These are phyloP conservation scores for Alloscopus bannaensis DNA, from an alignment of 2,888 invertebrate species.

Conservation along the genomic window DNA sequence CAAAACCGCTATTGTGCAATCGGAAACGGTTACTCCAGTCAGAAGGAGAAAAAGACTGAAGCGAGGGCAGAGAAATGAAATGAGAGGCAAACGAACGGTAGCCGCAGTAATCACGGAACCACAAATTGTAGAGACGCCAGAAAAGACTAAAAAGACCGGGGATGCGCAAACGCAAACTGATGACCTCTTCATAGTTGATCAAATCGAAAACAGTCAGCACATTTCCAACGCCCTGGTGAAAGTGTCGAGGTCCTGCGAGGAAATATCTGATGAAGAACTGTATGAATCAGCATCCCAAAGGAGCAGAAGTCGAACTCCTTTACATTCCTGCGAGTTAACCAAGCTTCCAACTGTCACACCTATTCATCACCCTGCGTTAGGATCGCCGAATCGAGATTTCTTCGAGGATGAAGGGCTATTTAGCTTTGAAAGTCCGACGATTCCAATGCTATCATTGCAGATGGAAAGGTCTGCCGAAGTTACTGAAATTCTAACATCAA, in stretches of 20 bases:
- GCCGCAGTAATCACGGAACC: neutral
- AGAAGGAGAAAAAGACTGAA: neutral
- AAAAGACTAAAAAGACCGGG: conserved; percentile 45
- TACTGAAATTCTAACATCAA: neutral
- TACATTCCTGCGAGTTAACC: conserved; percentile 14
- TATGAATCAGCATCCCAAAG: conserved; percentile 13
- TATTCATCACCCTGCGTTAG: conserved; percentile 55
- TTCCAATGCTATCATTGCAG: conserved; percentile 31
- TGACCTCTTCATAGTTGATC: conserved; percentile 6
- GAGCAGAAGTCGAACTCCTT: conserved; percentile 32
- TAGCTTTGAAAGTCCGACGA: conserved; percentile 58
- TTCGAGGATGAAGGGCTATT: conserved; percentile 56
- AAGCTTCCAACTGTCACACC: neutral
- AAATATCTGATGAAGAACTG: conserved; percentile 49
- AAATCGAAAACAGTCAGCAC: neutral
- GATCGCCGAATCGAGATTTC: conserved; percentile 45
- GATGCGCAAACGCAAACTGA: conserved; percentile 63
- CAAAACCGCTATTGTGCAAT: too few relatives aligned
- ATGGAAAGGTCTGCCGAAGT: conserved; percentile 1
- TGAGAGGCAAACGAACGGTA: neutral
- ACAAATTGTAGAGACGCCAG: neutral
- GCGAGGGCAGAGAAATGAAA: neutral
- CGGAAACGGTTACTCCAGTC: too few relatives aligned
- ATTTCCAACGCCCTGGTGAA: conserved; percentile 23
- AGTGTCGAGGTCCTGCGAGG: conserved; percentile 51